These are phyloP conservation scores for Achroia grisella DNA, from an alignment of 1,140 invertebrate genomes.

Conservation along the genomic window DNA sequence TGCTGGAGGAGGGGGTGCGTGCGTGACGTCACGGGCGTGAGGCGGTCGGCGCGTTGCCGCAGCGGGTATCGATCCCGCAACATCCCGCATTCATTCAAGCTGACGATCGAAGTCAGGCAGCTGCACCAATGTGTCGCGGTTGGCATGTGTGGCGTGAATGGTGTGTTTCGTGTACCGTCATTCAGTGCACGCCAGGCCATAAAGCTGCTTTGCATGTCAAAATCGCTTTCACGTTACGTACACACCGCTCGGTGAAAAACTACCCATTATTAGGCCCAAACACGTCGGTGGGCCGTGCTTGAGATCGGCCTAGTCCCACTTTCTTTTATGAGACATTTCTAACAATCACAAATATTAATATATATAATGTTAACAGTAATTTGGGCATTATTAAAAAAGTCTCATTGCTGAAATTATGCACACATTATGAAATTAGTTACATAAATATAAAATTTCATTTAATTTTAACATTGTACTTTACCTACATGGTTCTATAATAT, in stretches of 20 bases:
- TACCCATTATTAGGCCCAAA: background rate
- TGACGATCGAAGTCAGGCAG: constrained; percentile 12
- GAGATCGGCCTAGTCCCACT: too few relatives aligned
- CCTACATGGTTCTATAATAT: too few relatives aligned
- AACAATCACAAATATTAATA: too few relatives aligned
- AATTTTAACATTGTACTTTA: too few relatives aligned
- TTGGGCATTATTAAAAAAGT: too few relatives aligned
- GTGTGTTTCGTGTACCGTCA: constrained; percentile 13
- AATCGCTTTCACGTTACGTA: constrained; percentile 4
- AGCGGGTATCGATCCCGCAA: constrained; percentile 25
- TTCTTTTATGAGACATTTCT: too few relatives aligned
- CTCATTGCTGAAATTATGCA: too few relatives aligned
- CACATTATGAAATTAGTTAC: too few relatives aligned
- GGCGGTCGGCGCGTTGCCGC: constrained; percentile 16
- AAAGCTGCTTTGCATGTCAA: constrained; percentile 5
- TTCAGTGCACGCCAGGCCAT: constrained; percentile 13
- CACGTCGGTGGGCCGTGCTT: background rate
- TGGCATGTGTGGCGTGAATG: constrained; percentile 22
- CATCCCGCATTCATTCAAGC: constrained; percentile 28
- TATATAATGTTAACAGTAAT: too few relatives aligned
- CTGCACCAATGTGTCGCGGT: constrained; percentile 11
- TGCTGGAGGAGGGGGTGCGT: constrained; percentile 6
- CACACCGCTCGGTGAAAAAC: background rate
- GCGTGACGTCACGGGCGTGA: constrained; percentile 36
- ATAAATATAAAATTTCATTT: too few relatives aligned